These are phyloP conservation scores for Eledone cirrhosa DNA, from an alignment of 2,888 invertebrate species.

Conservation along the genomic window DNA sequence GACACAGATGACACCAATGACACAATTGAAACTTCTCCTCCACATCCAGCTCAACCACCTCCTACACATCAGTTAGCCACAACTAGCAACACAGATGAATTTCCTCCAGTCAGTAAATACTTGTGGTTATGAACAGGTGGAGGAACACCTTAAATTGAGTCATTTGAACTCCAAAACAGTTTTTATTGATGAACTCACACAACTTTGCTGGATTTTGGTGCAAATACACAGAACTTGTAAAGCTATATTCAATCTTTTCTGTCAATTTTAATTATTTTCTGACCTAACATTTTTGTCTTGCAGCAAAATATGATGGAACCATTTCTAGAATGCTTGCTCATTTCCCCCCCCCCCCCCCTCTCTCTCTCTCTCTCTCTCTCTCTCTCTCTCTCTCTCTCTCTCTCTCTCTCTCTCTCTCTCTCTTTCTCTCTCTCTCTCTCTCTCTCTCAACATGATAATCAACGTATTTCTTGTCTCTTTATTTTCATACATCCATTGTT, in stretches of 20 bases:
- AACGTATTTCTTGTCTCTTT: background rate
- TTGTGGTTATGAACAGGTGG: background rate
- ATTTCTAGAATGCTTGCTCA: background rate
- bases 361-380: background rate
- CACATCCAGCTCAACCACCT: background rate
- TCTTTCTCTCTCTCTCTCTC: background rate
- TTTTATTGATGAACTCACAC: background rate
- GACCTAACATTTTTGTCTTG: background rate
- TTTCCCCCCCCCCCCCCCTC: background rate
- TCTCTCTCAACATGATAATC: background rate
- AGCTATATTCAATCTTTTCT: background rate
- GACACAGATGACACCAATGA: too few relatives aligned
- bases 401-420: background rate
- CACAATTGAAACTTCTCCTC: too few relatives aligned
- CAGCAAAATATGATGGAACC: too few relatives aligned
- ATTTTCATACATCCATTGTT: background rate
- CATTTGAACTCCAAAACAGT: too few relatives aligned
- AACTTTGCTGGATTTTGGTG: background rate
- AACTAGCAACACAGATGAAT: background rate
- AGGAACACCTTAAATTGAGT: background rate
- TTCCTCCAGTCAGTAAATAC: constrained; percentile 1
- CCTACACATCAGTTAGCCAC: background rate
- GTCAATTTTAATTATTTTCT: background rate
- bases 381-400: background rate
- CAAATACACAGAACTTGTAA: too few relatives aligned